Evolutionary conservation across 1,140 invertebrate species (phyloP), one percentile per base, ranked within the genome.

Genomic region (Drosophila pachea): DNA sequence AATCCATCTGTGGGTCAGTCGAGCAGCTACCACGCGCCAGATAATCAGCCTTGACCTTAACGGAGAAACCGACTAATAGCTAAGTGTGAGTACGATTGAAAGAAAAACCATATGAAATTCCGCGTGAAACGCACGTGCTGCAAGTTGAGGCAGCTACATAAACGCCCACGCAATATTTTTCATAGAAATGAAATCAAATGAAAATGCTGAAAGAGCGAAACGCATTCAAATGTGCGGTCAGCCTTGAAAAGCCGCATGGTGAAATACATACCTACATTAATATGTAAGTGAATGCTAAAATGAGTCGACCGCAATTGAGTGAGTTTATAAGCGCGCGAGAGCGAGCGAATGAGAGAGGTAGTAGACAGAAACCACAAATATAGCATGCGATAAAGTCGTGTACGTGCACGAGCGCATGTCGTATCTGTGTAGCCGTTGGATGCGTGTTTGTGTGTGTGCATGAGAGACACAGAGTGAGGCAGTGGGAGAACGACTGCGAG

Each of bases 381-480:
- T 83, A 76, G 79, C 79, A 84, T 86, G 79, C 76, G 79, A 84
- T 76, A 84, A 76, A 22, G 5, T n/a, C 8, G 29, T 16, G 50
- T 74, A 68, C 65, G 75, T 75, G 77, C 53, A 59, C 56, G 64
- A 61, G 64, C 38, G 64, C 73, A 69, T 59, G 65, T 48, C 7
- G 71, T 73, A 84, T 78, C 73, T 83, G 79, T 84, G 78, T 70
- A 14, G 11, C n/a, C 22, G 1, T 3, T 22, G 22, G 22, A 22
- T 22, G 49, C 12, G 29, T 32, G 14, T 12, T 11, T 36, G 43
- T 43, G 31, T 6, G 38, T 38, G 64, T 36, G 38, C 2, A 32
- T 35, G 52, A 36, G 52, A 14, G 35, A 8, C 12, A 40, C 1
- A 40, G 32, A 16, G 16, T 16, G 55, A 29, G 62, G 16, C 60